Conservation (phyloP, 2,113 vertebrate species). For the Percina caprodes region DNA sequence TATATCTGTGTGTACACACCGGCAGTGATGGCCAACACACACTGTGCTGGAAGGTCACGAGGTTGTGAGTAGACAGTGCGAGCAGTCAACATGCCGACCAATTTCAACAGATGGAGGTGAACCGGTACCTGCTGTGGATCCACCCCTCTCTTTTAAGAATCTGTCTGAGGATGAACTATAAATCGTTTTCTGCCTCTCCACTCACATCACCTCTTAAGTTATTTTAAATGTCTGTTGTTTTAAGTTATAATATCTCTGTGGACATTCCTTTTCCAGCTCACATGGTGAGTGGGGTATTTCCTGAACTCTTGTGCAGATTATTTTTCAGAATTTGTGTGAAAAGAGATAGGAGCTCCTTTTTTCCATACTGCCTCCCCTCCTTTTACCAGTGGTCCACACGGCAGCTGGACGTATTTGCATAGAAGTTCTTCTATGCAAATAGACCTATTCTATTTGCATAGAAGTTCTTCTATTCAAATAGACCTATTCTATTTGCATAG, state of each 20-base stretch:
- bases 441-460: no score
- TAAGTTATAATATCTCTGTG: background rate
- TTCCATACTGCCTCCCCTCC: background rate
- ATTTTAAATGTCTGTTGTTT: slow-evolving; percentile 22
- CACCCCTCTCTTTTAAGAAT: slow-evolving; percentile 22
- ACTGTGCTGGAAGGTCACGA: slow-evolving; percentile 27
- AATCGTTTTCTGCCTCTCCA: slow-evolving; percentile 42
- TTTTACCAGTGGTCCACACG: slow-evolving; percentile 11
- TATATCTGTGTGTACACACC: slow-evolving; percentile 9
- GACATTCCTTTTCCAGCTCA: slow-evolving; percentile 6
- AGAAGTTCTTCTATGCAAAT: slow-evolving; percentile 33
- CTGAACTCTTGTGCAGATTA: slow-evolving; percentile 10
- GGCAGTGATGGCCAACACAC: slow-evolving; percentile 41
- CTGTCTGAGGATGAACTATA: slow-evolving; percentile 51
- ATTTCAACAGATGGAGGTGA: slow-evolving; percentile 43
- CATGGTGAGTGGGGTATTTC: background rate
- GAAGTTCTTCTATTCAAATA: no score
- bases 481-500: no score
- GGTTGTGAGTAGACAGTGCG: slow-evolving; percentile 30
- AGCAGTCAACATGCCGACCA: slow-evolving; percentile 19
- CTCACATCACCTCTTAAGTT: background rate
- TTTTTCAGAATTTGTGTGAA: slow-evolving; percentile 13
- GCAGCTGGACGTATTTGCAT: slow-evolving; percentile 44
- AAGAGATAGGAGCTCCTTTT: slow-evolving; percentile 14
- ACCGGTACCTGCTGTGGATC: slow-evolving; percentile 43